These are phyloP conservation scores for Myripristis murdjan DNA, from an alignment of 2,797 vertebrate species.

Conservation along the genomic window DNA sequence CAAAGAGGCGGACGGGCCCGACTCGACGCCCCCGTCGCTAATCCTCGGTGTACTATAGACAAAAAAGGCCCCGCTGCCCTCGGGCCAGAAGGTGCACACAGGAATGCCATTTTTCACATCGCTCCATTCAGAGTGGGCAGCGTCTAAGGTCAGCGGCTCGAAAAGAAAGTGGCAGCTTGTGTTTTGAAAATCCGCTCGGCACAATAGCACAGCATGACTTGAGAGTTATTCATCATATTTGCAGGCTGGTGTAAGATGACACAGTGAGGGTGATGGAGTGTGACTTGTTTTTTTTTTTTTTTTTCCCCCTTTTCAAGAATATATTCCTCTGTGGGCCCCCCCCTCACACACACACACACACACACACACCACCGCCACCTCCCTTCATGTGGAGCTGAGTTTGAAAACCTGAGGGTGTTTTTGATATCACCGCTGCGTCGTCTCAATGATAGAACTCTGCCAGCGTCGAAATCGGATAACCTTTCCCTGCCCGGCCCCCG, in stretches of 20 bases:
- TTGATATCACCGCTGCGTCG: constrained; percentile 44
- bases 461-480: constrained; percentile 61
- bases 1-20: constrained; percentile 25
- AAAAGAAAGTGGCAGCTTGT: constrained; percentile 4
- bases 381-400: constrained; percentile 36
- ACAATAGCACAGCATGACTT: not conserved
- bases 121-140: constrained; percentile 1
- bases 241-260: not conserved
- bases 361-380: no score
- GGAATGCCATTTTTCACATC: constrained; percentile 7
- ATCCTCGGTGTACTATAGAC: constrained; percentile 29
- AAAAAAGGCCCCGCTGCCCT: constrained; percentile 45
- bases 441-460: constrained; percentile 51
- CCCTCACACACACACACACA: no score
- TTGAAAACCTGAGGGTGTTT: constrained; percentile 56
- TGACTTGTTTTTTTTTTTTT: not conserved
- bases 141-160: constrained; percentile 5
- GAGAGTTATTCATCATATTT: not conserved
- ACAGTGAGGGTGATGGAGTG: not conserved
- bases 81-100: constrained; percentile 23
- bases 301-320: not conserved
- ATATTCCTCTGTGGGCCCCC: constrained; percentile 13
- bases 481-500: constrained; percentile 35
- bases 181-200: not conserved
- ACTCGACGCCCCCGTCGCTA: constrained; percentile 36